Base-by-base conservation (phyloP, 2,797 vertebrate species). In the Platyrinchus mystaceus region DNA sequence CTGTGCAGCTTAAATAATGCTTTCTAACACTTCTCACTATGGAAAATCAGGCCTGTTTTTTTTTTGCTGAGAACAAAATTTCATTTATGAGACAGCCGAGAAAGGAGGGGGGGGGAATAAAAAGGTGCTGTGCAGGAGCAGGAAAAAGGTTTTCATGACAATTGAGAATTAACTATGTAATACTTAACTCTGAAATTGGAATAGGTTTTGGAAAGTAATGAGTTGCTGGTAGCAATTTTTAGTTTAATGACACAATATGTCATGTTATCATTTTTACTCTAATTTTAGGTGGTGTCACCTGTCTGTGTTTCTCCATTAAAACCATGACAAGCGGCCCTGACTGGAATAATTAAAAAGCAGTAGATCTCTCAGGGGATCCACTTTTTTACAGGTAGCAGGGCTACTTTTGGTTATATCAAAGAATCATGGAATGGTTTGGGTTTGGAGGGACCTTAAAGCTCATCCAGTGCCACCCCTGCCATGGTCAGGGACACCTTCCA, bases 1-100 rank as follows among this genome's bases (percentile, higher is more conserved):
- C 32, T 15, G 26, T 13, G 4, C 34, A 60, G 30, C 49, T 12
- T 30, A 58, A 56, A 8, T 24, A 41, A 22, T 30, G 23, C 6
- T 63, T 80, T 78, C 50, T 37, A 68, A 2, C 16, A 30, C 16
- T 47, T 69, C 77, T 47, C 44, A 24, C 41, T 14, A 7, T 9
- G n/a, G 56, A 21, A 80, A 93, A 83, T 43, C 15, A 26, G 4
- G 7, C 6, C 46, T 52, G 1, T 26, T 76, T 46, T 26, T 76
- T 46, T 95, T 96, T 66, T 82, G 7, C 80, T 82, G 49, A 84
- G 74, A 81, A 84, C n/a, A 91, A 47, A 58, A 73, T 79, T 88
- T 91, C 41, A 18, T 32, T 78, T 53, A 36, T 26, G 22, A 70
- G 84, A 94, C 66, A 23, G 9, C 9, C 0, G 0, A 83, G 64